Evolutionary conservation across 2,113 vertebrate genomes (phyloP), one percentile per base, ranked within the genome.

Genomic region (Eira barbara): DNA sequence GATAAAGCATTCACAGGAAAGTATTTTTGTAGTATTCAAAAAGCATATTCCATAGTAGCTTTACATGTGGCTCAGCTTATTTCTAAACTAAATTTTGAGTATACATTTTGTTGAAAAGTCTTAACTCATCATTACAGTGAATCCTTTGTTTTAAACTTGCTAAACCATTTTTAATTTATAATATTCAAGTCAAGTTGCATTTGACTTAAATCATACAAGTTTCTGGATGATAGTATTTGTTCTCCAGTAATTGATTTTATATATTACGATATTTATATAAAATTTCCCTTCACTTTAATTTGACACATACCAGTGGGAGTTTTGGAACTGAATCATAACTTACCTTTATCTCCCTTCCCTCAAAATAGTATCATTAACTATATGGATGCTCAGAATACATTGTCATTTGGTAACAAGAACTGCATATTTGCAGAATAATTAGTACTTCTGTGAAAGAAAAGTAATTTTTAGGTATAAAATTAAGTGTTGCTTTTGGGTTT

Each of bases 1-100:
- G 91, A 86, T 96, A 84, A 80, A 97, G 39, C 34, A 96, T 63
- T 97, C 78, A 96, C 31, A 90, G 79, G 82, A 92, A 95, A 52
- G 25, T 86, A 65, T 65, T 89, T 98, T 95, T 94, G 95, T 95
- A 96, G 88, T 7, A 49, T 97, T 97, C 74, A 98, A 97, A 98
- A 98, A 95, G 13, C 91, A 4, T 47, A 20, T 81, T 61, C 47
- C 52, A 91, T 95, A 96, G 39, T 97, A 92, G 84, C 59, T 27
- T 95, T 82, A 83, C 42, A 45, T 27, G 63, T 97, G 61, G 73
- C 73, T 97, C 89, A 97, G 85, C 82, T 94, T 97, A 96, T 94
- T 97, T 96, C 74, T 92, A 71, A 94, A 95, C 18, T 95, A 94
- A 94, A 87, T 93, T 86, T 95, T 96, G 63, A 96, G 12, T 96